These are phyloP conservation scores for Dysidea cf. avara DNA, from an alignment of 37 sponge, comb jelly and placozoan genomes.

Conservation along the genomic window DNA sequence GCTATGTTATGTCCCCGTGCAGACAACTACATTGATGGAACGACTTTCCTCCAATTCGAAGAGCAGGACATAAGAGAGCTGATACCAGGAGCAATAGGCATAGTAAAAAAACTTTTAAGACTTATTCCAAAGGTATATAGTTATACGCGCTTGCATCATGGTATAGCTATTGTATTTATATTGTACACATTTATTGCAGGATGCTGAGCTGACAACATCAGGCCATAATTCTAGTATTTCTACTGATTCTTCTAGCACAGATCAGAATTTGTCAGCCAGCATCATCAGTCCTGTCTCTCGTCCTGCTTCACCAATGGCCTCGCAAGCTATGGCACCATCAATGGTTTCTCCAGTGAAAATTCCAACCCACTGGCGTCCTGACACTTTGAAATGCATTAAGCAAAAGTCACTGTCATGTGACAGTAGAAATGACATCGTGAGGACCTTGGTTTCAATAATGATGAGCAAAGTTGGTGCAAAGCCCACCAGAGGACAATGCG, in stretches of 20 bases:
- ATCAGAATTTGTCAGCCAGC: no score
- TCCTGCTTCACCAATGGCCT: no score
- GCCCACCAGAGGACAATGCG: constrained; percentile 8
- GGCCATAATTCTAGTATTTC: no score
- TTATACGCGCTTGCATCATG: no score
- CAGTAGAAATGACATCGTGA: constrained; percentile 27
- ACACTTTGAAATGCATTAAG: constrained; percentile 22
- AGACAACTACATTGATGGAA: constrained; percentile 50
- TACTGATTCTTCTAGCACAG: no score
- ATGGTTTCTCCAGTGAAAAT: constrained; percentile 7
- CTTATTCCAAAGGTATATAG: neutral
- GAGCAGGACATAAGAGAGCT: constrained; percentile 11
- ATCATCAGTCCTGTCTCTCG: no score
- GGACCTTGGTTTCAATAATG: constrained; percentile 27
- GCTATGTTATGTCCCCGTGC: no score
- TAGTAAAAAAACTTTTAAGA: constrained; percentile 11
- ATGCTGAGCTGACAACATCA: no score
- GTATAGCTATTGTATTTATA: no score
- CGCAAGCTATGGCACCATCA: neutral
- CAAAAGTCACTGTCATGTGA: neutral
- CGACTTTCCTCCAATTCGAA: constrained; percentile 1
- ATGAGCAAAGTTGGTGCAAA: constrained; percentile 8
- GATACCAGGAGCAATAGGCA: constrained; percentile 28
- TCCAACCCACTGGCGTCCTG: constrained; percentile 33
- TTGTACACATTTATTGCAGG: no score